Conservation (phyloP, 2,113 vertebrate species). For the Oenanthe oenanthe region DNA sequence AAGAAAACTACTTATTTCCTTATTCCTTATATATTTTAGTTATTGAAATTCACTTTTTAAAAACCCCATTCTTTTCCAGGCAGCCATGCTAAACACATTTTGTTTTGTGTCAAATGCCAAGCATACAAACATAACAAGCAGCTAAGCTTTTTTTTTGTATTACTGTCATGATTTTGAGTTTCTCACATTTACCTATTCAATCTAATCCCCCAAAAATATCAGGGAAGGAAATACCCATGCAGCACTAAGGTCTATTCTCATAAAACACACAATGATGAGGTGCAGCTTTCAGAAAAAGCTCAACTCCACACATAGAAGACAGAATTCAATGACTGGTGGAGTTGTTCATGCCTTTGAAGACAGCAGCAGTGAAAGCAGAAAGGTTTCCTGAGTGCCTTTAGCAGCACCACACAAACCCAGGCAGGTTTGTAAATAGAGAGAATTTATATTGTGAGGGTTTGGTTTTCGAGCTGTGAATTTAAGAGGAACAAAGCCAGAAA, state of each 20-base stretch:
- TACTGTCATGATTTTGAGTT: neutral
- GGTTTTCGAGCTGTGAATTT: neutral
- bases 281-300: neutral
- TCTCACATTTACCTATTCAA: neutral
- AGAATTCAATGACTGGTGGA: neutral
- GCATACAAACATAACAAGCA: neutral
- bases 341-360: neutral
- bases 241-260: neutral
- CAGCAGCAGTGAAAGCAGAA: neutral
- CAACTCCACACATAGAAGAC: neutral
- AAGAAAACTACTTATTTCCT: neutral
- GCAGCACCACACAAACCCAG: neutral
- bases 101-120: neutral
- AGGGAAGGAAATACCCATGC: neutral
- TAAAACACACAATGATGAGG: neutral
- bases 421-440: neutral
- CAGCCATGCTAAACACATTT: neutral
- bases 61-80: neutral
- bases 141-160: neutral
- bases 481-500: neutral
- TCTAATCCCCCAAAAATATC: neutral
- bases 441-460: neutral
- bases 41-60: neutral
- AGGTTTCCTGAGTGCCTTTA: neutral
- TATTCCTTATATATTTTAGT: neutral